A percentile compares a stretch with the other conserved stretches of the same genome.
These are phyloP conservation scores for Zeus faber DNA, from an alignment of 2,113 vertebrate species.

Conservation along the genomic window DNA sequence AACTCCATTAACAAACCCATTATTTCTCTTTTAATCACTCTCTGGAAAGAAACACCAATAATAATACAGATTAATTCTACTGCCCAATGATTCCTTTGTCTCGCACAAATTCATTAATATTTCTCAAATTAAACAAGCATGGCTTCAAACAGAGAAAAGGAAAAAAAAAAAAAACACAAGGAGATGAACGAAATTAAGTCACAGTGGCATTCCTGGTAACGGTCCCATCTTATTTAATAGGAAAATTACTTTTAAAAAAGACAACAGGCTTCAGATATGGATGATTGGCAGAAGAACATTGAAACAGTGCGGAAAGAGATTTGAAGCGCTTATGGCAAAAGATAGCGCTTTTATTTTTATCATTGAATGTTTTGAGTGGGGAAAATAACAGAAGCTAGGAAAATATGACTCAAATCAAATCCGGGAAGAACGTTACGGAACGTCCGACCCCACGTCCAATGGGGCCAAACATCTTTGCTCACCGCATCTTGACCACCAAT, in stretches of 20 bases:
- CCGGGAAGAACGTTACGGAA: constrained; percentile 1
- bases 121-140: not conserved
- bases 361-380: constrained; percentile 2
- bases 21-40: constrained; percentile 44
- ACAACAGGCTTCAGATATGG: too few relatives aligned
- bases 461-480: constrained; percentile 17
- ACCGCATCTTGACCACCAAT: constrained; percentile 30
- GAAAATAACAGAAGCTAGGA: constrained; percentile 1
- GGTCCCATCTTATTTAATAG: too few relatives aligned
- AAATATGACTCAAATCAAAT: constrained; percentile 9
- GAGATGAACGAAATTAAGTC: not conserved
- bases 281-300: too few relatives aligned
- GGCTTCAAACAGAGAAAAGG: too few relatives aligned
- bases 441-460: constrained; percentile 13
- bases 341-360: too few relatives aligned
- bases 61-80: too few relatives aligned
- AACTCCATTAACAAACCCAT: constrained; percentile 40
- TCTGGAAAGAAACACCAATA: constrained; percentile 16
- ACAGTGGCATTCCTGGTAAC: constrained; percentile 9
- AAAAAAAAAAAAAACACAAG: constrained; percentile 28
- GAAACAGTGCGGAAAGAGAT: too few relatives aligned
- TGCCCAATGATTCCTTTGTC: not conserved
- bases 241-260: too few relatives aligned
- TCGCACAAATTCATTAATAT: not conserved
- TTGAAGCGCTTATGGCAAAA: too few relatives aligned